Evolutionary conservation across 2,888 invertebrate species (phyloP), one percentile per base, ranked within the genome.

Genomic region (Hololepta plana): DNA sequence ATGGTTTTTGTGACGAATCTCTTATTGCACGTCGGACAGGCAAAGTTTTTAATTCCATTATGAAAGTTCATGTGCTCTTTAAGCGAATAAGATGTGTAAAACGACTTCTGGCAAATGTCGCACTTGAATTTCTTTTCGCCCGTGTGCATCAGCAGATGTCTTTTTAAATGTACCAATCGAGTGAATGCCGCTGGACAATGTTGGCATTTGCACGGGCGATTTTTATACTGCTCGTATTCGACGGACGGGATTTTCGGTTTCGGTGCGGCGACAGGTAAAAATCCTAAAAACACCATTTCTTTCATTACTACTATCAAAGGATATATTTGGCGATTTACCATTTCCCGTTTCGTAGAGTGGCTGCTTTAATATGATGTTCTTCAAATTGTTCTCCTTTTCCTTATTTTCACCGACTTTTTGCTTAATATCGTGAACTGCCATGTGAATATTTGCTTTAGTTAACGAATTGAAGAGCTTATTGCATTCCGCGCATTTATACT

Each of bases 121-220:
- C 57, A 57, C 27, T 45, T 42, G 32, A 41, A 55, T 17, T 50
- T 50, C 15, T 43, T 46, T 15, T 52, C 53, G 2, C 43, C 46
- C 8, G 41, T 42, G 31, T 57, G 55, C 14, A 39, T 41, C 7
- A 45, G 31, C 32, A 50, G 38, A 30, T 57, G 58, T 26, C 63
- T 59, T 37, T 64, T 64, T 16, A 69, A 51, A 44, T 67, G 65
- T 27, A 58, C 57, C 4, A 58, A 53, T 42, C 62, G 67, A 32
- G 59, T 57, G 44, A 67, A 67, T 4, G 56, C 52, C n/a, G 57
- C 49, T 16, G 45, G 43, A 32, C 55, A 54, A 14, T 42, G 35
- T 9, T 38, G 39, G 40, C 65, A 66, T 20, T 46, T 45, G 38
- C 55, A 56, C 2, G 63, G 64, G 30, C 62, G 42, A 15, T 34